Evolutionary conservation across 2,113 vertebrate species (phyloP), one percentile per base, ranked within the genome.

Genomic region (Opisthocomus hoazin): DNA sequence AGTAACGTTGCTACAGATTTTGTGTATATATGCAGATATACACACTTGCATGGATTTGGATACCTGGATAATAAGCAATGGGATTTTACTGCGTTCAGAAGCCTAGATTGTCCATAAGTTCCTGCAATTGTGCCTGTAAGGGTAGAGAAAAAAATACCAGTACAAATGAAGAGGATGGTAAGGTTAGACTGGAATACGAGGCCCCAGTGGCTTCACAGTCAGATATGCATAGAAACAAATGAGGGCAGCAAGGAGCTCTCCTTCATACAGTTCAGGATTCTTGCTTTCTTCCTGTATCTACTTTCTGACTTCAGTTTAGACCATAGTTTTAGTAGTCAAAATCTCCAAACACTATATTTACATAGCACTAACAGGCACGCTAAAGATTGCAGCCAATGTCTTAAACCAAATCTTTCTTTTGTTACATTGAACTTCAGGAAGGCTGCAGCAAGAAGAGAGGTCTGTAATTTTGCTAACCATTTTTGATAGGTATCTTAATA

Each of bases 391-490:
- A 97, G 93, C 71, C 6, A 0, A 24, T 56, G 46, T 91, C 93
- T 95, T 93, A 89, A 95, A 89, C 93, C 92, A 96, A 91, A 91
- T 94, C 86, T 30, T 71, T 24, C 61, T 78, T 66, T 24, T 86
- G 76, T 94, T 73, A 39, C 70, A 10, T 4, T 36, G 57, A 95
- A 54, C 75, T 87, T 86, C 58, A 66, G 92, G 90, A 86, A 88
- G 37, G 87, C 77, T 51, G 48, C 69, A 84, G 90, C 87, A 90
- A 74, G 69, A 87, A 82, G 80, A 79, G 43, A 82, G 89, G 71
- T 84, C 95, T 97, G 78, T 57, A 54, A 57, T 57, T 94, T 94
- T 83, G 84, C 87, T 97, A 93, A 96, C 87, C 87, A 54, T 48
- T 95, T 96, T 92, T 79, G 48, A 86, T 65, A 79, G 92, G 70